phyloP scores from a whole-genome alignment of 1,140 invertebrate genomes.

The Atopsyche davidsoni region DNA sequence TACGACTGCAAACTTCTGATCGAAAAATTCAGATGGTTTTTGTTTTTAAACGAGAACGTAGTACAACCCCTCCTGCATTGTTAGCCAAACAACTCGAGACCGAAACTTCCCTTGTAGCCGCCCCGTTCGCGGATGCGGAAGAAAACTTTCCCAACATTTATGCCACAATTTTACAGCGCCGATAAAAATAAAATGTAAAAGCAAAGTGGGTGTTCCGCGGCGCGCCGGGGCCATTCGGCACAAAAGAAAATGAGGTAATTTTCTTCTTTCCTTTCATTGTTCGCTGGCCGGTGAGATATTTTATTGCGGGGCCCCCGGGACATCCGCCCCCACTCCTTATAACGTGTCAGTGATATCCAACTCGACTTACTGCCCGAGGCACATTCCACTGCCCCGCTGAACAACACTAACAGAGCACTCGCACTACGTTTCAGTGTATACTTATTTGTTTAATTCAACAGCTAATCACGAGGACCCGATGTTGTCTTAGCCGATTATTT shows the following conservation, averaged over 20 bases:
- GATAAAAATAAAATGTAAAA: conserved; percentile 29
- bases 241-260: conserved; percentile 30
- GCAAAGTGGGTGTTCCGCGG: conserved; percentile 19
- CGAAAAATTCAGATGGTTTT: conserved; percentile 25
- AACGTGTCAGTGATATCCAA: no score
- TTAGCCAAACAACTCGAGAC: conserved; percentile 22
- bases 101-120: conserved; percentile 13
- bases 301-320: conserved; percentile 20
- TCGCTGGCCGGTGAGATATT: conserved; percentile 26
- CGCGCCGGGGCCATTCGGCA: conserved; percentile 13
- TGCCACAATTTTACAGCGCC: conserved; percentile 29
- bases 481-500: no score
- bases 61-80: conserved; percentile 16
- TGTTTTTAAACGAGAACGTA: conserved; percentile 15
- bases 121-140: conserved; percentile 11
- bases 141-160: conserved; percentile 23
- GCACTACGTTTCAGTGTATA: no score
- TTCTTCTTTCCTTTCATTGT: conserved; percentile 30
- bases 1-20: conserved; percentile 27
- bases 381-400: no score
- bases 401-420: no score
- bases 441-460: no score
- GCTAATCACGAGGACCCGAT: no score
- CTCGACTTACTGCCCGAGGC: no score
- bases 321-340: not conserved